A percentile compares a stretch with the other conserved stretches of the same genome.
Conservation (phyloP, 2,888 invertebrate genomes). For the Agrilus mali region DNA sequence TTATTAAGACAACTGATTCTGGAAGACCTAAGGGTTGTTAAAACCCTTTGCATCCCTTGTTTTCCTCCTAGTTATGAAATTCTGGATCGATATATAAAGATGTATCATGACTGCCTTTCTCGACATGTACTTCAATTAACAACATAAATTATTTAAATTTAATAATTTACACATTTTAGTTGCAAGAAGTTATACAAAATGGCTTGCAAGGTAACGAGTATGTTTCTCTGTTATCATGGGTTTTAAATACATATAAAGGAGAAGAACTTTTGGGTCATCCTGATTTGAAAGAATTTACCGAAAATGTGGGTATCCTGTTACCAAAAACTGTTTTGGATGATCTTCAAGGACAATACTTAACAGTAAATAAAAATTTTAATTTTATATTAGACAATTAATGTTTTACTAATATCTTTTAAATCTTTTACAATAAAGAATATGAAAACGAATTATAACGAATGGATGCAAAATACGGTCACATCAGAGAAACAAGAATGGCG, state of each 20-base stretch:
- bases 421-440: slow-evolving; percentile 47
- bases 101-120: slow-evolving; percentile 87
- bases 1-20: slow-evolving; percentile 70
- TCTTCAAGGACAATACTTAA: slow-evolving; percentile 71
- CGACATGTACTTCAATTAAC: slow-evolving; percentile 42
- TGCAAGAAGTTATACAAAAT: slow-evolving; percentile 76
- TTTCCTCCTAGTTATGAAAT: slow-evolving; percentile 95
- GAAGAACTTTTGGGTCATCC: slow-evolving; percentile 79
- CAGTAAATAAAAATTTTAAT: slow-evolving; percentile 33
- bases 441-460: slow-evolving; percentile 82
- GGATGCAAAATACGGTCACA: slow-evolving; percentile 89
- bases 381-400: not conserved
- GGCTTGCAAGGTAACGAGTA: slow-evolving; percentile 94
- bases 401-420: not conserved
- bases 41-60: slow-evolving; percentile 80
- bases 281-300: slow-evolving; percentile 44
- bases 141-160: slow-evolving; percentile 3
- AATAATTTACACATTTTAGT: slow-evolving; percentile 30
- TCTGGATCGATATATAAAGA: slow-evolving; percentile 76
- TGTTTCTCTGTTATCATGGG: slow-evolving; percentile 88
- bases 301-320: slow-evolving; percentile 65
- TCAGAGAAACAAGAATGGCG: slow-evolving; percentile 92
- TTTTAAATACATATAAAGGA: slow-evolving; percentile 80
- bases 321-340: slow-evolving; percentile 59
- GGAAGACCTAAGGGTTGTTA: slow-evolving; percentile 84